These are phyloP conservation scores for Athalia rosae DNA, from an alignment of 2,888 invertebrate species.

Conservation along the genomic window DNA sequence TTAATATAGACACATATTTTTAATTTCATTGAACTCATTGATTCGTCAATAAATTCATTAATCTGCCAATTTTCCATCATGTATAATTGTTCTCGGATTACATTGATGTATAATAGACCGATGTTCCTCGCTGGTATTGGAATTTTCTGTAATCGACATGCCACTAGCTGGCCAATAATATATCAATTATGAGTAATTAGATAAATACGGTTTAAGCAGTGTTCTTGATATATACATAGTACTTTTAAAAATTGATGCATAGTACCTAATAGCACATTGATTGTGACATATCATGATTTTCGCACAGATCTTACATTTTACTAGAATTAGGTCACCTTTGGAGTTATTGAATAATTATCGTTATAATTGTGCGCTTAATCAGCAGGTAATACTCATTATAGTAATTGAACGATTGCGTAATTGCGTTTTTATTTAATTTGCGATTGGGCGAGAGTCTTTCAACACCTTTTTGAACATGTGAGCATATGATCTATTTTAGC, in stretches of 20 bases:
- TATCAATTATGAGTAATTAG: background rate
- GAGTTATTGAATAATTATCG: background rate
- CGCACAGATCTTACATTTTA: conserved; percentile 28
- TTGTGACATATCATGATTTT: conserved; percentile 11
- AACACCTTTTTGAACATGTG: conserved; percentile 52
- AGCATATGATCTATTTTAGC: conserved; percentile 55
- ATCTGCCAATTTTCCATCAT: background rate
- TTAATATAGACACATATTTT: too few species aligned
- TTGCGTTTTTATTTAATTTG: background rate
- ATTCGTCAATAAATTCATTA: background rate
- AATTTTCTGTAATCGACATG: conserved; percentile 11
- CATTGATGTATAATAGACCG: conserved; percentile 9
- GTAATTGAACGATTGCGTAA: background rate
- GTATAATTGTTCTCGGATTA: background rate
- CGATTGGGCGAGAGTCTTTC: conserved; percentile 15
- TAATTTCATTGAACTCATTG: background rate
- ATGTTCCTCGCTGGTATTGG: conserved; percentile 1
- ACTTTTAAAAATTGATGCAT: background rate
- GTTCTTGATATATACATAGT: background rate
- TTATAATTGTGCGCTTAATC: background rate
- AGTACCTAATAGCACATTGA: conserved; percentile 13
- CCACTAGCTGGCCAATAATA: background rate
- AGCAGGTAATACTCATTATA: background rate
- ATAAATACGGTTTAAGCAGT: background rate
- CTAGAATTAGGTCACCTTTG: background rate